Evolutionary conservation across 2,797 vertebrate species (phyloP), one percentile per base, ranked within the genome.

Genomic region (Mycteria americana): DNA sequence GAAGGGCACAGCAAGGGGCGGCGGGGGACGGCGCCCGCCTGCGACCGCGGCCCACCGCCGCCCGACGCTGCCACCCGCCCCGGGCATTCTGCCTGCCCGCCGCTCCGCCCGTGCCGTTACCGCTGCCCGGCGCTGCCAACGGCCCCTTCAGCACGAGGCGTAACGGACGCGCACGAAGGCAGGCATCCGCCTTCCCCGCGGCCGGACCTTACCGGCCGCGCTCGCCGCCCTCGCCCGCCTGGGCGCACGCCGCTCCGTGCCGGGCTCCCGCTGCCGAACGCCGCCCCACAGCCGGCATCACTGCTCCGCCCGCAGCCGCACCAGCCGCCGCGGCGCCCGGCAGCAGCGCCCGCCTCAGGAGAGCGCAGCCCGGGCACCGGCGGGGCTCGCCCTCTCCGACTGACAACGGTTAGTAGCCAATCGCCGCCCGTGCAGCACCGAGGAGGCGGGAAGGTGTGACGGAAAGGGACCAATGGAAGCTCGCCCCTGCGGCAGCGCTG

Each of bases 371-470:
- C 68, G 95, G 88, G 93, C 94, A 63, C 88, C 95, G 89, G 82
- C 82, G 39, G 94, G 91, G 85, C 95, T 94, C 37, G 96, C 96
- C 96, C 97, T 94, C 94, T 45, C 89, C 89, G 97, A 98, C 73
- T 97, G 98, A 97, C 98, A 96, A 21, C 54, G 37, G 56, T 43
- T 48, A 12, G 6, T 74, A 96, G 93, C 98, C 97, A 98, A 98
- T 98, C 96, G 69, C 15, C 7, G 83, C 53, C 74, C 83, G 79
- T 59, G 31, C 65, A 48, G 64, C 35, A n/a, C 83, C 31, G 17
- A 84, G 81, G 74, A 65, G 86, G 89, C 43, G 89, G 96, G 86
- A 88, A 9, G 11, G 7, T 5, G 12, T 91, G 46, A 28, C 14
- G 21, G 0, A 1, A 10, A 17, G 2, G 17, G 64, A 35, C 98